phyloP scores from a whole-genome alignment of 2,797 vertebrate species.

The Toxotes lorentzi region DNA sequence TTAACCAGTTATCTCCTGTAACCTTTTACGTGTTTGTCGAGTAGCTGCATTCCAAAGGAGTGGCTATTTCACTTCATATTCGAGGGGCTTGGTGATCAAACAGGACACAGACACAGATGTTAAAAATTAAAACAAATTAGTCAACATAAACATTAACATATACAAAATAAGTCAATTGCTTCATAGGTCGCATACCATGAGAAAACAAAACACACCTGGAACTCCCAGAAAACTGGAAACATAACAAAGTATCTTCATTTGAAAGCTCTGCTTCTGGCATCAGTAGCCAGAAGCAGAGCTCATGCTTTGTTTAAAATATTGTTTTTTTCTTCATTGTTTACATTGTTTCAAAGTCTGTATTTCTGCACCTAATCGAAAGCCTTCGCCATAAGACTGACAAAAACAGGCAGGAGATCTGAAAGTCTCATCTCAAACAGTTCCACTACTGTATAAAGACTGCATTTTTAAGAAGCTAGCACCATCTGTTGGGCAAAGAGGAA shows the following conservation, averaged over 20 bases:
- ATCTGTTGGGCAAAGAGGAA: slow-evolving; percentile 65
- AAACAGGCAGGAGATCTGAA: neutral
- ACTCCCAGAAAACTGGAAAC: slow-evolving; percentile 12
- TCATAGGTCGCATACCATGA: neutral
- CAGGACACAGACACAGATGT: neutral
- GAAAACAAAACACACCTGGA: neutral
- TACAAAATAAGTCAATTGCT: neutral
- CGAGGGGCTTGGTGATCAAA: neutral
- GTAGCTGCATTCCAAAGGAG: neutral
- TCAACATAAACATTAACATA: neutral
- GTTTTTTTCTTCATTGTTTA: neutral
- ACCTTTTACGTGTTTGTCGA: neutral
- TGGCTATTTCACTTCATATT: slow-evolving; percentile 50
- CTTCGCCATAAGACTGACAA: neutral
- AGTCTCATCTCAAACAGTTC: neutral
- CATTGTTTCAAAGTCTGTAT: slow-evolving; percentile 2
- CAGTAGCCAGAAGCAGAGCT: too few species aligned
- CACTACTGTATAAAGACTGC: neutral
- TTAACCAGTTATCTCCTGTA: neutral
- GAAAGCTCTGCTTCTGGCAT: neutral
- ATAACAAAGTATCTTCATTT: neutral
- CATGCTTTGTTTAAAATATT: slow-evolving; percentile 9
- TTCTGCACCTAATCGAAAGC: neutral
- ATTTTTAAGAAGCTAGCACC: slow-evolving; percentile 56
- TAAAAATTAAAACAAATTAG: neutral